Evolutionary conservation across 1,140 invertebrate genomes (phyloP).

Genomic region (Musca domestica): DNA sequence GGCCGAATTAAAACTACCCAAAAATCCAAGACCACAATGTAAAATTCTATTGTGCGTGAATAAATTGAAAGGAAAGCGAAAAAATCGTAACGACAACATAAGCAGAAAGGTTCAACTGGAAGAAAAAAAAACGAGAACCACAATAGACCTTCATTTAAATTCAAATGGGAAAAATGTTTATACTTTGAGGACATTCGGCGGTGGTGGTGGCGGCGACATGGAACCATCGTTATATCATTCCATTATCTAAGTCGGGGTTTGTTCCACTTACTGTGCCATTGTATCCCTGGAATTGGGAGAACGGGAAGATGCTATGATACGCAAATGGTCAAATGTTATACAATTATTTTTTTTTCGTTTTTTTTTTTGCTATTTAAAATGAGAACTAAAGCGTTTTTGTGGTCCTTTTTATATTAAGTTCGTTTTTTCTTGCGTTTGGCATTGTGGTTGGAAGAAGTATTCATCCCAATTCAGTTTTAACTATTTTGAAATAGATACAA

Average conservation of each 20-base stretch:
- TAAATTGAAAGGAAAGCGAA: not conserved
- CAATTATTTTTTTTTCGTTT: conserved; percentile 13
- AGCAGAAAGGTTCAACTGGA: not conserved
- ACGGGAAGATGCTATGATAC: not conserved
- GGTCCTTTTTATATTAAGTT: not conserved
- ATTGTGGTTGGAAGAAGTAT: too few relatives aligned
- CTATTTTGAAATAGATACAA: too few relatives aligned
- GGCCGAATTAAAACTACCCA: not conserved
- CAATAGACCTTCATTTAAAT: conserved; percentile 22
- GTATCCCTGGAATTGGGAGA: too few relatives aligned
- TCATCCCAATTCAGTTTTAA: too few relatives aligned
- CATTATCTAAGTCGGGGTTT: too few relatives aligned
- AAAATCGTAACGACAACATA: too few relatives aligned
- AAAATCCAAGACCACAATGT: conserved; percentile 13
- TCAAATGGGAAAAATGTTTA: conserved; percentile 7
- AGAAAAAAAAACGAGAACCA: not conserved
- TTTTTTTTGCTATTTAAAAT: not conserved
- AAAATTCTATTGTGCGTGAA: conserved; percentile 20
- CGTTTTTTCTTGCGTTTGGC: not conserved
- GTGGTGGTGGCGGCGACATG: too few relatives aligned
- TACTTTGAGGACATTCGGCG: too few relatives aligned
- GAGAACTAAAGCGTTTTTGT: not conserved
- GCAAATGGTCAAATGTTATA: conserved; percentile 15
- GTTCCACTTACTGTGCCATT: too few relatives aligned
- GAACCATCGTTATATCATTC: too few relatives aligned